phyloP scores from a whole-genome alignment of 2,113 vertebrate genomes.

The Arothron firmamentum region DNA sequence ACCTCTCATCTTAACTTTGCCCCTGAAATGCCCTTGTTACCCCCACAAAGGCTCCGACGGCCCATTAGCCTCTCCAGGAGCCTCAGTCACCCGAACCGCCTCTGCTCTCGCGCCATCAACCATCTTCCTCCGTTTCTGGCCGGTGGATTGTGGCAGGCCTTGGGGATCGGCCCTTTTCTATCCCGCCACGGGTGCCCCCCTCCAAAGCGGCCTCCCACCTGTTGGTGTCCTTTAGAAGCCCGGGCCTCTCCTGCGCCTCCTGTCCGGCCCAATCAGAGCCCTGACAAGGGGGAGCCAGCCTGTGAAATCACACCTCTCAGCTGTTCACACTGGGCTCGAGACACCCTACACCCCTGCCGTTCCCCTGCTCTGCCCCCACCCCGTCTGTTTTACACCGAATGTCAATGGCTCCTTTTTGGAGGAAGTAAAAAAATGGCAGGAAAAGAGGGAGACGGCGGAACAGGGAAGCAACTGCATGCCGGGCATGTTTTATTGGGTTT shows the following conservation, averaged over 20 bases:
- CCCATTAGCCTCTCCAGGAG: conserved; percentile 7
- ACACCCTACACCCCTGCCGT: conserved; percentile 76
- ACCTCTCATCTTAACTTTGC: too few relatives aligned
- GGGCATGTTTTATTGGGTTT: conserved; percentile 61
- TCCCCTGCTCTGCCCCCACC: conserved; percentile 40
- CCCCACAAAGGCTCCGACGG: conserved; percentile 14
- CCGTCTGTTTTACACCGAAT: conserved; percentile 62
- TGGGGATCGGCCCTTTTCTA: conserved; percentile 83
- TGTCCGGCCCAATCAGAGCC: conserved; percentile 93
- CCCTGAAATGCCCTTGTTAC: not conserved
- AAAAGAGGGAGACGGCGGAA: conserved; percentile 27
- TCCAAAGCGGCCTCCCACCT: conserved; percentile 81
- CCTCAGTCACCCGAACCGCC: conserved; percentile 4
- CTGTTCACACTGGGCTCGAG: conserved; percentile 83
- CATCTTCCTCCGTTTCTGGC: conserved; percentile 63
- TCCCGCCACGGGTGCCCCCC: conserved; percentile 70
- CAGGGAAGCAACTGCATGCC: conserved; percentile 62
- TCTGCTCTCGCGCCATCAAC: conserved; percentile 8
- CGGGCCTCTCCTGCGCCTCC: conserved; percentile 82
- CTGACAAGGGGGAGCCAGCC: conserved; percentile 82
- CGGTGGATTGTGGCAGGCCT: conserved; percentile 73
- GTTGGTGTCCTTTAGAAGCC: conserved; percentile 91
- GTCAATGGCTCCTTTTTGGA: conserved; percentile 68
- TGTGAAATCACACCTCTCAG: conserved; percentile 92
- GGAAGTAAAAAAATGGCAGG: conserved; percentile 28